phyloP scores from a whole-genome alignment of 2,113 vertebrate genomes.

The Capreolus pygargus region DNA sequence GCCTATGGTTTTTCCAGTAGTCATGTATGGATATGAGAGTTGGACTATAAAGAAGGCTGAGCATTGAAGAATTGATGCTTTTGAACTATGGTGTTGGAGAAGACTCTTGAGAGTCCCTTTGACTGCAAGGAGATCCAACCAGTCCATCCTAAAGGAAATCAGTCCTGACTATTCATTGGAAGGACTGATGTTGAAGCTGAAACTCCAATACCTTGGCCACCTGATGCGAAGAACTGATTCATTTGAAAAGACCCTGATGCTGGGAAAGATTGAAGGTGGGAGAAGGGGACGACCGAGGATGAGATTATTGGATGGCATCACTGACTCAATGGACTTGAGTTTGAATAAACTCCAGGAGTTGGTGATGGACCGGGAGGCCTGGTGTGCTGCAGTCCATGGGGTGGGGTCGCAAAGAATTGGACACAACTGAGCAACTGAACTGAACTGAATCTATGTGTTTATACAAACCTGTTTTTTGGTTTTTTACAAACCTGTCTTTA shows the following conservation, averaged over 20 bases:
- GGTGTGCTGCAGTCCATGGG: neutral
- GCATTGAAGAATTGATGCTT: neutral
- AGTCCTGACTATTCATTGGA: neutral
- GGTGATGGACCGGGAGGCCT: neutral
- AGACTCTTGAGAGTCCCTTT: neutral
- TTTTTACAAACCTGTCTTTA: neutral
- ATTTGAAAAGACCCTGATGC: neutral
- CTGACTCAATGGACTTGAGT: neutral
- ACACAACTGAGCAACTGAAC: fast-evolving
- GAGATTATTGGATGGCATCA: neutral
- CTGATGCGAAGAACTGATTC: neutral
- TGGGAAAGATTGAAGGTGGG: fast-evolving
- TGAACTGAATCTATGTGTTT: neutral
- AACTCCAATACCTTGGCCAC: neutral
- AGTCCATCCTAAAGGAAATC: neutral
- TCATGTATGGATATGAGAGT: neutral
- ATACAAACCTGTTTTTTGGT: neutral
- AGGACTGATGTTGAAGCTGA: neutral
- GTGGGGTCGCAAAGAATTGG: neutral
- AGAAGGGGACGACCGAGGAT: fast-evolving
- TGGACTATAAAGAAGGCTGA: neutral
- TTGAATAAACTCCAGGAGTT: neutral
- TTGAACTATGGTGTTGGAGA: neutral
- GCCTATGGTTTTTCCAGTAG: neutral
- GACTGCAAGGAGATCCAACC: neutral